Conservation (phyloP, 2,797 vertebrate species). For the Diglossa cyanea region DNA sequence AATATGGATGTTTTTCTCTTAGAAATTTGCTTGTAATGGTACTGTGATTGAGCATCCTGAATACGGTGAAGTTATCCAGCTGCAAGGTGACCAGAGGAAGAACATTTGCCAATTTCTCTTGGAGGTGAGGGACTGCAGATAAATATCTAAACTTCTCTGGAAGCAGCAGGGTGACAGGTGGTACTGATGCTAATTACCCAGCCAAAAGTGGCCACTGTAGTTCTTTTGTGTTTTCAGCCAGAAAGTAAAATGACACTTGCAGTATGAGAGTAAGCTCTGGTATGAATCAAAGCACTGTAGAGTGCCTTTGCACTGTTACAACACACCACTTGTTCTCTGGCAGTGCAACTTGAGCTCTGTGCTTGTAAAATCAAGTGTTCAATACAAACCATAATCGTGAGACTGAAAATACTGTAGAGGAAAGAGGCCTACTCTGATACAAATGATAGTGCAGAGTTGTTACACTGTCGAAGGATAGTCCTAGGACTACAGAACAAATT, state of each 20-base stretch:
- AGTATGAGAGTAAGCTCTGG: not conserved
- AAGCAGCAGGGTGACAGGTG: not conserved
- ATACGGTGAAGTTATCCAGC: conserved; percentile 85
- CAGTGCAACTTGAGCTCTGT: not conserved
- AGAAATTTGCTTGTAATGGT: conserved; percentile 87
- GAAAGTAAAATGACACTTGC: not conserved
- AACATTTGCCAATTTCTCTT: conserved; percentile 85
- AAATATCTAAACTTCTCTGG: not conserved
- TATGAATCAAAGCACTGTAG: not conserved
- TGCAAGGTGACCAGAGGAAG: conserved; percentile 84
- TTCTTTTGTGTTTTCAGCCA: not conserved
- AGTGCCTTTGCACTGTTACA: not conserved
- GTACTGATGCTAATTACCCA: not conserved
- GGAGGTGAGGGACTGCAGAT: conserved; percentile 74
- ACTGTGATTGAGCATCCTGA: conserved; percentile 85
- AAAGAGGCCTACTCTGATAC: not conserved
- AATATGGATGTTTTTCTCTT: not conserved
- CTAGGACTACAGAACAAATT: not conserved
- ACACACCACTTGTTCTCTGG: not conserved
- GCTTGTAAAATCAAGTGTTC: not conserved
- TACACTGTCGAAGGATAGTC: not conserved
- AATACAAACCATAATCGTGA: not conserved
- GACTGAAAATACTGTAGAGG: not conserved
- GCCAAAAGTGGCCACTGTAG: not conserved
- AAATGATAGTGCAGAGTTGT: not conserved